Percentiles rank a stretch among this genome's conserved stretches.
phyloP scores from a whole-genome alignment of 1,140 invertebrate genomes.

The Archegozetes longisetosus region DNA sequence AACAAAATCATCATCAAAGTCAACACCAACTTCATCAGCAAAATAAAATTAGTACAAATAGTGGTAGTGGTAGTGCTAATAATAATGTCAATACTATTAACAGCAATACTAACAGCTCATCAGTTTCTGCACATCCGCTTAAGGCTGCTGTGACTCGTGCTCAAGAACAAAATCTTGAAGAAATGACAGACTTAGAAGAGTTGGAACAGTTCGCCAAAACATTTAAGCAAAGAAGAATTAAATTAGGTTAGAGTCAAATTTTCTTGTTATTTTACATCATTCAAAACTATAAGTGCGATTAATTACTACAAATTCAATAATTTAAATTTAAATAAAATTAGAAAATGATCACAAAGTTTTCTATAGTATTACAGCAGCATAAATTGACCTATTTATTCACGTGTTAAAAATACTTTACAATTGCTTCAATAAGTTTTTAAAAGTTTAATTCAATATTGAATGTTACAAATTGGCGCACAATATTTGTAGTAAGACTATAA shows the following conservation, averaged over 20 bases:
- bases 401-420: slow-evolving; percentile 2
- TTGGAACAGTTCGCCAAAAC: slow-evolving; percentile 90
- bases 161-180: slow-evolving; percentile 40
- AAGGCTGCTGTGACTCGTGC: background rate
- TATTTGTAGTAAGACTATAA: background rate
- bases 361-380: background rate
- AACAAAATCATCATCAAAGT: background rate
- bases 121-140: background rate
- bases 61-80: background rate
- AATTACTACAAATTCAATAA: background rate
- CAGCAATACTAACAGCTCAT: background rate
- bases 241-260: slow-evolving; percentile 39
- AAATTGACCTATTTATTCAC: background rate
- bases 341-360: background rate
- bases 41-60: background rate
- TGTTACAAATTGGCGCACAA: background rate
- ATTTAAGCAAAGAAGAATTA: slow-evolving; percentile 85
- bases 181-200: slow-evolving; percentile 84
- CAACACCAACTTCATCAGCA: background rate
- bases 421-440: too few species aligned
- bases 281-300: background rate
- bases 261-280: background rate
- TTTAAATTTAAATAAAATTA: background rate
- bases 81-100: background rate
- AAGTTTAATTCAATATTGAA: too few species aligned